A percentile compares a stretch with the other conserved stretches of the same genome.
Evolutionary conservation across 2,888 invertebrate species (phyloP).

Genomic region (Eilema depressum): DNA sequence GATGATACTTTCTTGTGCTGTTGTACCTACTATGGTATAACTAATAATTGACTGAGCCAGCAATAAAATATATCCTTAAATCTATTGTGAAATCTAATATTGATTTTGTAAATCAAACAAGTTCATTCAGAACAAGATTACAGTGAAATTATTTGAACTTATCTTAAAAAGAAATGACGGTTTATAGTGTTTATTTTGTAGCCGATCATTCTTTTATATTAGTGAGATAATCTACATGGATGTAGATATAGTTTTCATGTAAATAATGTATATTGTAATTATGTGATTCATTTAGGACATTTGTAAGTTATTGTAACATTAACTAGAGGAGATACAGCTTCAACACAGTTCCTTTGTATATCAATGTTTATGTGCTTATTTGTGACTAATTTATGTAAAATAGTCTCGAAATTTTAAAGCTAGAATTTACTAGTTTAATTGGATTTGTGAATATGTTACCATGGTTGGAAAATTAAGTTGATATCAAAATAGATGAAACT

Average conservation of each 20-base stretch:
- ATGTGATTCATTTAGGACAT: slow-evolving; percentile 73
- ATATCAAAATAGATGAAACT: slow-evolving; percentile 41
- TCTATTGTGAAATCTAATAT: not conserved
- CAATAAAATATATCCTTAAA: too few species aligned
- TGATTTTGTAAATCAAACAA: not conserved
- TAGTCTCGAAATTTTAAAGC: slow-evolving; percentile 8
- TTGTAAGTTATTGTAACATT: slow-evolving; percentile 66
- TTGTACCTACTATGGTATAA: too few species aligned
- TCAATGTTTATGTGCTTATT: slow-evolving; percentile 26
- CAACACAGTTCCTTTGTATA: slow-evolving; percentile 28
- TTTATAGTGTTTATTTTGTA: not conserved
- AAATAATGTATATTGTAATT: slow-evolving; percentile 81
- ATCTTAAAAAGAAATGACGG: not conserved
- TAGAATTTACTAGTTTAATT: slow-evolving; percentile 13
- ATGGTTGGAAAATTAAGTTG: slow-evolving; percentile 30
- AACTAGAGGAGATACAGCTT: slow-evolving; percentile 53
- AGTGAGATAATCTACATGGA: slow-evolving; percentile 50
- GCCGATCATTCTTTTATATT: slow-evolving; percentile 31
- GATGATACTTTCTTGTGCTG: not conserved
- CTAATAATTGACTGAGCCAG: too few species aligned
- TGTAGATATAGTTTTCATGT: slow-evolving; percentile 69
- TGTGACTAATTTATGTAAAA: slow-evolving; percentile 29
- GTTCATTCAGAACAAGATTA: not conserved
- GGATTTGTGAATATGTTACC: slow-evolving; percentile 26
- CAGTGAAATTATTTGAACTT: not conserved